These are phyloP conservation scores for Atopsyche davidsoni DNA, from an alignment of 1,140 invertebrate species.

Conservation along the genomic window DNA sequence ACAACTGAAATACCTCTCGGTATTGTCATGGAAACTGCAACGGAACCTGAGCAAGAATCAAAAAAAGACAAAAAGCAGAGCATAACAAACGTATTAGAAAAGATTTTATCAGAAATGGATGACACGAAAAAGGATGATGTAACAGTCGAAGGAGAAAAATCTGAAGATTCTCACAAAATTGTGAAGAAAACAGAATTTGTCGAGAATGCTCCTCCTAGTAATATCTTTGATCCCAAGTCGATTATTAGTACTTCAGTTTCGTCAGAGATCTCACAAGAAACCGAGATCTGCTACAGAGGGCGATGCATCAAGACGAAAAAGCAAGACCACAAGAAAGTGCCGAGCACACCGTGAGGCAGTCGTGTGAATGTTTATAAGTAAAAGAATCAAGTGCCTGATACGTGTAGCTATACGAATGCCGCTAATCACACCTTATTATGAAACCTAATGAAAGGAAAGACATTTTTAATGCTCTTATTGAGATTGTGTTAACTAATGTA, in stretches of 20 bases:
- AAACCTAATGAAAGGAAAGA: not conserved
- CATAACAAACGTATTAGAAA: conserved; percentile 10
- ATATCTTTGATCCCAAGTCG: conserved; percentile 49
- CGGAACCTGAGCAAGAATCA: conserved; percentile 1
- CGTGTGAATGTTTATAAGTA: conserved; percentile 4
- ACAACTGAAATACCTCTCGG: conserved; percentile 11
- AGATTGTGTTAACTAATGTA: no score
- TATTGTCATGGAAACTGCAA: not conserved
- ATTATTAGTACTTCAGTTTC: conserved; percentile 66
- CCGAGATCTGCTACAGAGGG: conserved; percentile 79
- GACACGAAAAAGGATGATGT: conserved; percentile 4
- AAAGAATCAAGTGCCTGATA: conserved; percentile 28
- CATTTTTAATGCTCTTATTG: not conserved
- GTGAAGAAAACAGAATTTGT: conserved; percentile 30
- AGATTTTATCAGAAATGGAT: conserved; percentile 10
- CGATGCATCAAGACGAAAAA: conserved; percentile 69
- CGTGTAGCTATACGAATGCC: conserved; percentile 1
- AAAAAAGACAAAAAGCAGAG: conserved; percentile 3
- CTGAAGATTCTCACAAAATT: conserved; percentile 6
- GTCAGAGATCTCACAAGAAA: conserved; percentile 75
- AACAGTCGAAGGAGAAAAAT: conserved; percentile 27
- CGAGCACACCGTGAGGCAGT: conserved; percentile 2
- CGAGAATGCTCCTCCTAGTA: conserved; percentile 30
- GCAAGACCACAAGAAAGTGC: conserved; percentile 20
- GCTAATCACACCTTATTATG: not conserved